Conservation (phyloP, 1,140 invertebrate genomes). For the Neodiprion lecontei region DNA sequence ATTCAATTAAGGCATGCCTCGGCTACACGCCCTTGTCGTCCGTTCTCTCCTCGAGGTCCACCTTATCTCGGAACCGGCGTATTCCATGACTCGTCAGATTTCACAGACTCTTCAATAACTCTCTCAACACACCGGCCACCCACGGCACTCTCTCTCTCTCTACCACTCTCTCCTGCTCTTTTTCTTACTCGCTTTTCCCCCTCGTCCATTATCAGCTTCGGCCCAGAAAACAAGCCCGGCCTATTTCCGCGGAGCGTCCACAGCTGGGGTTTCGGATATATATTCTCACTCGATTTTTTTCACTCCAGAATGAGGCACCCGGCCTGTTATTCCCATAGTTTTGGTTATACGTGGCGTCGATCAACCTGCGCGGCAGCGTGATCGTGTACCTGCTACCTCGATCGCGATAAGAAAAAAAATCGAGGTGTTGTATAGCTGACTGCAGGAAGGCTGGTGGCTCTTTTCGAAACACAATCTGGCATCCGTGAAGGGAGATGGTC, state of each 20-base stretch:
- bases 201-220: not conserved
- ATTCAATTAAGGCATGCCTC: not conserved
- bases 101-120: not conserved
- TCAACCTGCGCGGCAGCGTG: too few relatives aligned
- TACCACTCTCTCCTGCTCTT: too few relatives aligned
- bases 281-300: not conserved
- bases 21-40: not conserved
- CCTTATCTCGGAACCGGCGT: not conserved
- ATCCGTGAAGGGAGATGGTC: too few relatives aligned
- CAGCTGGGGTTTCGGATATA: not conserved
- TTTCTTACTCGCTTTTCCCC: not conserved
- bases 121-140: not conserved
- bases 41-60: not conserved
- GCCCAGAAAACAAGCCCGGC: conserved; percentile 6
- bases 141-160: too few relatives aligned
- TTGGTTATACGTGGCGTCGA: too few relatives aligned
- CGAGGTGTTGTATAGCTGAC: too few relatives aligned
- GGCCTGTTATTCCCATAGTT: too few relatives aligned
- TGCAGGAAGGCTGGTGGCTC: too few relatives aligned
- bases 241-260: not conserved
- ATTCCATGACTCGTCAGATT: conserved; percentile 7
- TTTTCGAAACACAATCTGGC: too few relatives aligned
- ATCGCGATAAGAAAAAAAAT: too few relatives aligned
- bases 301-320: too few relatives aligned
- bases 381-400: too few relatives aligned